phyloP scores from a whole-genome alignment of 53 echinoderm and acorn worm genomes.

The Paracentrotus lividus region DNA sequence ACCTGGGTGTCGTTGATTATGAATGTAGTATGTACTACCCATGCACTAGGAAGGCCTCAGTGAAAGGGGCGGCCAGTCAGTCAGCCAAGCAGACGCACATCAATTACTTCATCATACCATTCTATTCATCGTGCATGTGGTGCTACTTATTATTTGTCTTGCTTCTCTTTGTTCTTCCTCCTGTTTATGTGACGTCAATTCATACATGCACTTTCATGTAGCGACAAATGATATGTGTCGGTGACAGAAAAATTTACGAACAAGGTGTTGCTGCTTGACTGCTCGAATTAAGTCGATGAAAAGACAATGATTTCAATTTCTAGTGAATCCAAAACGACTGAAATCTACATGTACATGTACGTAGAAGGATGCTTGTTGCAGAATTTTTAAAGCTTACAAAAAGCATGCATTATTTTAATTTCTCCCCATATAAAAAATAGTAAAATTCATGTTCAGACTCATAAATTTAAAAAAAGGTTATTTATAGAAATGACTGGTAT shows the following conservation, averaged over 20 bases:
- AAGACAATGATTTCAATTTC: background rate
- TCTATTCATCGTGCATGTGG: slow-evolving; percentile 40
- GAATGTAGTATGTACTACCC: slow-evolving; percentile 34
- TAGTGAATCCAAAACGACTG: background rate
- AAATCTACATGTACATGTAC: background rate
- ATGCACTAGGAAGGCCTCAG: slow-evolving; percentile 36
- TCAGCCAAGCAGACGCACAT: slow-evolving; percentile 44
- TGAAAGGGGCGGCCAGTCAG: slow-evolving; percentile 20
- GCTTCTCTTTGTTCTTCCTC: background rate
- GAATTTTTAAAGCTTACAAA: background rate
- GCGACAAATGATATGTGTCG: background rate
- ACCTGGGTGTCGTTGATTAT: slow-evolving; percentile 33
- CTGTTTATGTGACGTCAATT: slow-evolving; percentile 23
- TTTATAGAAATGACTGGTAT: background rate
- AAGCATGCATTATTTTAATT: no score
- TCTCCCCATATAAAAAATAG: no score
- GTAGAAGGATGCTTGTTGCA: background rate
- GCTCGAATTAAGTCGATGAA: background rate
- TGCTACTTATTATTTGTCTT: slow-evolving; percentile 8
- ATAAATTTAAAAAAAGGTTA: background rate
- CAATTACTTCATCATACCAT: slow-evolving; percentile 29
- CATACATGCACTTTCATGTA: background rate
- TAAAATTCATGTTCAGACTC: no score
- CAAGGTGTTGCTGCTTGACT: background rate
- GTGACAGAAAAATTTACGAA: background rate